Percentiles rank a stretch among this genome's conserved stretches.
Conservation (phyloP, 2,113 vertebrate genomes). For the Neodontobutis hainanensis region DNA sequence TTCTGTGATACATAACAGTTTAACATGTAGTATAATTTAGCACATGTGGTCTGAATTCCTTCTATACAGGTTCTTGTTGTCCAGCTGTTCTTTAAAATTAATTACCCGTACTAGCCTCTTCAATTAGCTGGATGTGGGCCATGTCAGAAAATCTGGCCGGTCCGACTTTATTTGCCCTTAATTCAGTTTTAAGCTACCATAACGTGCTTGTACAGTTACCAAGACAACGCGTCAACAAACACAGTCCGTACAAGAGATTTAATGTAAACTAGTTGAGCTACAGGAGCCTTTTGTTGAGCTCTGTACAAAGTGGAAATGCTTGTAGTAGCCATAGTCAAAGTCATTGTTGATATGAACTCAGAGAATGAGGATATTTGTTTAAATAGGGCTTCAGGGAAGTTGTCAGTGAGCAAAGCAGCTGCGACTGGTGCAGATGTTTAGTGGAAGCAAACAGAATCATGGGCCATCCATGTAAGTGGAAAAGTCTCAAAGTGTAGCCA, state of each 20-base stretch:
- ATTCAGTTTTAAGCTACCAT: background rate
- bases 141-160: conserved; percentile 3
- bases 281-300: background rate
- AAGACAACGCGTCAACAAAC: background rate
- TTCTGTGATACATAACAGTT: no score
- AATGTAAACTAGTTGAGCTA: background rate
- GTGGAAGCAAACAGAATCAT: background rate
- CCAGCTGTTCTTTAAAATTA: background rate
- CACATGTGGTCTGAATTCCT: background rate
- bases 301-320: background rate
- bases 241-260: background rate
- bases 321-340: background rate
- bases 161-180: background rate
- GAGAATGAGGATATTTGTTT: background rate
- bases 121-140: background rate
- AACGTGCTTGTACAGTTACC: conserved; percentile 1
- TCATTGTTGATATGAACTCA: conserved; percentile 6
- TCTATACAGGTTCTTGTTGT: background rate
- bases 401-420: background rate
- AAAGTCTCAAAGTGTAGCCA: no score
- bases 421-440: background rate
- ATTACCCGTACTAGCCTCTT: background rate
- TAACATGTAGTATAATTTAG: background rate
- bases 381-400: background rate
- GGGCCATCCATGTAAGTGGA: no score